Conservation (phyloP, 2,888 invertebrate species). For the Ramazzottius varieornatus region DNA sequence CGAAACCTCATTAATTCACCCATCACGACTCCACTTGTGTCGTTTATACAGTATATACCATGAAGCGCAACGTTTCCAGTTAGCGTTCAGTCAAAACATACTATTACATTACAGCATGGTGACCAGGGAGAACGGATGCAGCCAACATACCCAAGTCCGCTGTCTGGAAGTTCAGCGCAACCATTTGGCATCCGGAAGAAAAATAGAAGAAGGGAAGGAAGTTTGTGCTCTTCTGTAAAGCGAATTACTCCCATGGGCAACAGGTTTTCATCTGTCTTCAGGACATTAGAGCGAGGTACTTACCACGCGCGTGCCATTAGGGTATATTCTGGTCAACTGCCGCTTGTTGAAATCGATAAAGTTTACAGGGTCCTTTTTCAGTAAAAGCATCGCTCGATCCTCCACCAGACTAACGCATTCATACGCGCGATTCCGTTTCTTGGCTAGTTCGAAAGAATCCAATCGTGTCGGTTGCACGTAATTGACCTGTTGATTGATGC, state of each 20-base stretch:
- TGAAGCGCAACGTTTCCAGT: no score
- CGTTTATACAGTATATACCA: no score
- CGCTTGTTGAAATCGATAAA: conserved; percentile 3
- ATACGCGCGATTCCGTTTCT: background rate
- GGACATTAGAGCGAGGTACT: background rate
- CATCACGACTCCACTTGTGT: no score
- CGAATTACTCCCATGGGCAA: no score
- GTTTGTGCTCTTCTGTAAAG: background rate
- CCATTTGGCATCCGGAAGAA: background rate
- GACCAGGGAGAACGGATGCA: background rate
- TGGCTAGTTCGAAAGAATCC: background rate
- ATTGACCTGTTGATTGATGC: no score
- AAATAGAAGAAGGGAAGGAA: background rate
- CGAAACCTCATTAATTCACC: background rate
- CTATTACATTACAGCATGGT: background rate
- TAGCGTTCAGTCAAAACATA: background rate
- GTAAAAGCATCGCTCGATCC: background rate
- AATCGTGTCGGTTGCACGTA: background rate
- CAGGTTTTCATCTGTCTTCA: no score
- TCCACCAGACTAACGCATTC: conserved; percentile 1
- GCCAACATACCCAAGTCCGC: background rate
- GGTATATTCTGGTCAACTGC: background rate
- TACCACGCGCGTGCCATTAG: background rate
- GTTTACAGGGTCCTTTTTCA: background rate
- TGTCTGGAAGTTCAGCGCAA: conserved; percentile 2